Conservation (phyloP, 1,140 invertebrate species). For the Drosophila nebulosa region DNA sequence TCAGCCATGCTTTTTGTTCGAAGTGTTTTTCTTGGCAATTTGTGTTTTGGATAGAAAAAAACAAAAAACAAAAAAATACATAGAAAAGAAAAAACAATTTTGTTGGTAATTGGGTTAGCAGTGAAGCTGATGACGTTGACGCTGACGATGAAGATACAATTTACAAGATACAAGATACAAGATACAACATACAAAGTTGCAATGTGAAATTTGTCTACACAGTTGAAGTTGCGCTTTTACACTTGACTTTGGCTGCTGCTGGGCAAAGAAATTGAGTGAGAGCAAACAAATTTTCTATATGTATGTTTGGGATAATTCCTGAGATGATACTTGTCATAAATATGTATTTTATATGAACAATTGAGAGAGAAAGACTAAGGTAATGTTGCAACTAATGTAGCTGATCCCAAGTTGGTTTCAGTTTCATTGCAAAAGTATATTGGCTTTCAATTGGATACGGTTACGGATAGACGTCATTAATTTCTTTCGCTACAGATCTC, state of each 20-base stretch:
- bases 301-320: neutral
- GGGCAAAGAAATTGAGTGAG: neutral
- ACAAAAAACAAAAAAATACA: too few relatives aligned
- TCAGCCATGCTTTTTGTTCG: constrained; percentile 31
- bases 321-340: too few relatives aligned
- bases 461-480: too few relatives aligned
- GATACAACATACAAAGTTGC: neutral
- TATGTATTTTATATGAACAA: too few relatives aligned
- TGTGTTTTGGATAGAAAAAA: constrained; percentile 23
- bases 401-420: too few relatives aligned
- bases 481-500: too few relatives aligned
- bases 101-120: constrained; percentile 51
- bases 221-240: neutral
- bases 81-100: constrained; percentile 12
- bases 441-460: too few relatives aligned
- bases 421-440: too few relatives aligned
- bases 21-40: constrained; percentile 58
- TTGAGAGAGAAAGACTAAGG: too few relatives aligned
- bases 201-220: neutral
- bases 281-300: neutral
- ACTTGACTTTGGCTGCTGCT: neutral
- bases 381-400: too few relatives aligned
- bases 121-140: constrained; percentile 23
- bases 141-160: constrained; percentile 1
- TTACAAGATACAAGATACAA: constrained; percentile 14